These are phyloP conservation scores for Podilymbus podiceps DNA, from an alignment of 2,113 vertebrate genomes.

Conservation along the genomic window DNA sequence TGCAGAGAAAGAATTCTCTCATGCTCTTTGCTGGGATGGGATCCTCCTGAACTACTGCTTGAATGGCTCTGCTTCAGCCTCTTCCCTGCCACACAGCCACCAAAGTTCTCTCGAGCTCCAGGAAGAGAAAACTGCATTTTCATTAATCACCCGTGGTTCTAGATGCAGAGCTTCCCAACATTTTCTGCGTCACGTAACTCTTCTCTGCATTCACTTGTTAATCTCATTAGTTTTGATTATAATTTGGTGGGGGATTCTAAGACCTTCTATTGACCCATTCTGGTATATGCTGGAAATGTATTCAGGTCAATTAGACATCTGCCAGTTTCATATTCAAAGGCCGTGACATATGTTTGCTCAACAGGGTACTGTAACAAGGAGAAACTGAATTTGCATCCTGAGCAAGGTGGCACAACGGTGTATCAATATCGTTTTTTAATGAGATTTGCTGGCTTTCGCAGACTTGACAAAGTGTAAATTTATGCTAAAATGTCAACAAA, in stretches of 20 bases:
- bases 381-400: neutral
- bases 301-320: conserved; percentile 42
- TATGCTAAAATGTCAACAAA: conserved; percentile 50
- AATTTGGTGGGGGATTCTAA: neutral
- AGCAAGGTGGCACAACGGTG: conserved; percentile 26
- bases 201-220: neutral
- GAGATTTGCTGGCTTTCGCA: conserved; percentile 40
- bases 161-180: neutral
- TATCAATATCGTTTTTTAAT: conserved; percentile 55
- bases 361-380: neutral
- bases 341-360: conserved; percentile 45
- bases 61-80: neutral
- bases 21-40: neutral
- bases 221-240: neutral
- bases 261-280: conserved; percentile 28
- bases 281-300: neutral
- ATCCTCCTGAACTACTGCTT: neutral
- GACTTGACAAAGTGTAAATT: conserved; percentile 50
- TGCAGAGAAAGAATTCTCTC: neutral
- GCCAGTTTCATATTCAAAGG: conserved; percentile 6
- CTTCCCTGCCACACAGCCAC: neutral
- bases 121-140: neutral
- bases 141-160: neutral
- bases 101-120: neutral
- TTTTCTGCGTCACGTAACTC: neutral